These are phyloP conservation scores for Philonicus albiceps DNA, from an alignment of 2,888 invertebrate species.

Conservation along the genomic window DNA sequence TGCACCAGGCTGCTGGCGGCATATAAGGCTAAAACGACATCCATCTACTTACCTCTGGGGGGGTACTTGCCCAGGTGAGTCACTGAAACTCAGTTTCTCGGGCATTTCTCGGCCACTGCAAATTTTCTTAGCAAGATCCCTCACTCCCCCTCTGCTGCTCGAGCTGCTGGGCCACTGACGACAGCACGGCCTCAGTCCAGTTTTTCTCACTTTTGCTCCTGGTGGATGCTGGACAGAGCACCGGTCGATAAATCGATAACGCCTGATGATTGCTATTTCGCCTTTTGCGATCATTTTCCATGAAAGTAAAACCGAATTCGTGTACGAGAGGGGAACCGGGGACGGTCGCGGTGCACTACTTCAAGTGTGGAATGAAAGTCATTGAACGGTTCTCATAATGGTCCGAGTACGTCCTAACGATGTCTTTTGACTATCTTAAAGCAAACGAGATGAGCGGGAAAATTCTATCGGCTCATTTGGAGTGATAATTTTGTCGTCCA, in stretches of 20 bases:
- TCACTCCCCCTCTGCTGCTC: neutral
- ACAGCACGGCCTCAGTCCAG: neutral
- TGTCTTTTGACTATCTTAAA: neutral
- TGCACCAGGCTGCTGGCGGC: neutral
- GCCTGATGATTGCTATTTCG: constrained; percentile 27
- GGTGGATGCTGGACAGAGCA: neutral
- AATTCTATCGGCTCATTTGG: neutral
- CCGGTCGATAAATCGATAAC: constrained; percentile 14
- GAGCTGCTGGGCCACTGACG: neutral
- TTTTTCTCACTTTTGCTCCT: constrained; percentile 33
- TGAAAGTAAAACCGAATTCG: constrained; percentile 31
- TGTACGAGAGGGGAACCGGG: neutral
- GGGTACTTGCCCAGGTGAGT: constrained; percentile 1
- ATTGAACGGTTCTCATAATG: constrained; percentile 2
- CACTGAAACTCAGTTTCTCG: neutral
- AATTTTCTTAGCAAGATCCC: neutral
- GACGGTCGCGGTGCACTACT: neutral
- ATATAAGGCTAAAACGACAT: constrained; percentile 13
- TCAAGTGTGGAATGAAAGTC: neutral
- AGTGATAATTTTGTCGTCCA: neutral
- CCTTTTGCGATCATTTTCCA: constrained; percentile 11
- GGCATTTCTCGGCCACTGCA: neutral
- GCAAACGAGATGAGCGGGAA: neutral
- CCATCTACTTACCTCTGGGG: constrained; percentile 22
- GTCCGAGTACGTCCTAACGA: neutral